Conservation (phyloP, 2,113 vertebrate genomes). For the Trichechus manatus region DNA sequence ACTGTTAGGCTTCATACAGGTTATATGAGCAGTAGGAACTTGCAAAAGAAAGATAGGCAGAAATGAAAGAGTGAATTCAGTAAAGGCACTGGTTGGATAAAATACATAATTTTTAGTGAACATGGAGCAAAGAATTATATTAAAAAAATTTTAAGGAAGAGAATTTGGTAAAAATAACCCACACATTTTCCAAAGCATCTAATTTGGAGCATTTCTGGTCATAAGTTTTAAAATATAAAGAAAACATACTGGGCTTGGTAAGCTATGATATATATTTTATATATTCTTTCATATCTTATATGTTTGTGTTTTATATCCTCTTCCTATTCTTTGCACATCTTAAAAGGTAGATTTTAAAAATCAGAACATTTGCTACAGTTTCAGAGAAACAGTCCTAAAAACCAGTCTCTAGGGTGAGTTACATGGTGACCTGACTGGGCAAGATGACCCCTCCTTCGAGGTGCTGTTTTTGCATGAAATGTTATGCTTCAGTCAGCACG, state of each 20-base stretch:
- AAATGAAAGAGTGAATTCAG: neutral
- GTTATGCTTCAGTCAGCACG: neutral
- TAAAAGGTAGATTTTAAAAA: conserved; percentile 41
- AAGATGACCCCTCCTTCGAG: neutral
- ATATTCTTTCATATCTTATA: neutral
- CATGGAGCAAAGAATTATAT: neutral
- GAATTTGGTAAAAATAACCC: neutral
- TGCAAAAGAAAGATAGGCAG: neutral
- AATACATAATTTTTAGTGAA: neutral
- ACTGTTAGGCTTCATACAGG: neutral
- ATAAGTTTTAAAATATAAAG: conserved; percentile 12
- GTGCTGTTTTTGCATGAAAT: neutral
- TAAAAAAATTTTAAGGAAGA: neutral
- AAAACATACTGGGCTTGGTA: neutral
- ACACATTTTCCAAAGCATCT: neutral
- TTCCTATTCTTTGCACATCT: neutral
- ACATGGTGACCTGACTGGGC: neutral
- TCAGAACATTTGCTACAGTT: neutral
- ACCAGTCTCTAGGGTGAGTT: neutral
- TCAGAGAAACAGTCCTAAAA: neutral
- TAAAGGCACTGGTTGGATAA: neutral
- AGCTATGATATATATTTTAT: neutral
- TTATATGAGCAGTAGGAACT: neutral
- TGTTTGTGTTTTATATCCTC: neutral
- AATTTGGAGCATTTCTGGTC: neutral